Evolutionary conservation across 1,140 invertebrate genomes (phyloP), one percentile per base, ranked within the genome.

Genomic region (Riptortus pedestris): DNA sequence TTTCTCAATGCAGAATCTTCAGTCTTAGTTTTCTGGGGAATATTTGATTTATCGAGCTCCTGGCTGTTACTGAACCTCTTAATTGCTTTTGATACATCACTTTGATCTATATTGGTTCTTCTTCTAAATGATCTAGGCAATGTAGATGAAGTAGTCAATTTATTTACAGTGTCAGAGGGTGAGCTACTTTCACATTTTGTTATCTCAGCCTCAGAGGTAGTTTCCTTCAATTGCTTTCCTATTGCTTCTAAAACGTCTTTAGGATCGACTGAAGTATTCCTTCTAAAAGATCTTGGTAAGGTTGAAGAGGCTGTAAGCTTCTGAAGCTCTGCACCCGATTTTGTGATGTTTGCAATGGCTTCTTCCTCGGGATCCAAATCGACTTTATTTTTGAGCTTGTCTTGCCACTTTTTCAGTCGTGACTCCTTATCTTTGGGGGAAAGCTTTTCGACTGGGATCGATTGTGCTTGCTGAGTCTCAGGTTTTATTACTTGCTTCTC

Each of bases 401-500:
- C 81, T 72, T 85, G 81, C 83, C 80, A 84, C 65, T 79, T 81
- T 72, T 81, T 81, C 47, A 84, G 71, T 16, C 83, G 73, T 31
- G 74, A 71, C 64, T 86, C 83, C 67, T 80, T 83, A 64, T 85
- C 83, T 55, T 68, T 63, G 20, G 65, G 63, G 26, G 73, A 70
- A 47, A 73, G 66, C 52, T 71, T 57, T 59, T 76, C 71, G 38
- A 78, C 72, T 26, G 75, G 68, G 60, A 78, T 75, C n/a, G 78
- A 79, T 9, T 68, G 47, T 28, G 65, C 71, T 63, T 70, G 67
- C 67, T 78, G 68, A 67, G 76, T 78, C 2, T 76, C 73, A 2
- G 78, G 78, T 67, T 77, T 71, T 3, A 79, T 73, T 1, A 79
- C 72, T 74, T 80, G 76, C 51, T 78, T 73, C 26, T 79, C 79